Conservation (phyloP, 2,113 vertebrate species). For the Zosterops borbonicus region DNA sequence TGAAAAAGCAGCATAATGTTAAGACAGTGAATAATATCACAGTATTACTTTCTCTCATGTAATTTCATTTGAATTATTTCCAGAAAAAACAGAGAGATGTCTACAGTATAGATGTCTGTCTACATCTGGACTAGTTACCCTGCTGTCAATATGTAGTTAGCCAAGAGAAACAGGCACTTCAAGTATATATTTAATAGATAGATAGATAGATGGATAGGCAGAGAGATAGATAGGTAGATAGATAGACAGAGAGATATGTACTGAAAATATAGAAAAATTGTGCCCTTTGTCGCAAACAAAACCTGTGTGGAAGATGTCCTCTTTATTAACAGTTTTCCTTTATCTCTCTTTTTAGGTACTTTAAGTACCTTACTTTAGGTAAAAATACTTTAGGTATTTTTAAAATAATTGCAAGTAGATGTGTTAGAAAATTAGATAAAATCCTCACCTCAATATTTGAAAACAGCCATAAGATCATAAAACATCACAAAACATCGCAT, state of each 20-base stretch:
- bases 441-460: not conserved
- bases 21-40: not conserved
- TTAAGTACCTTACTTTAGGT: too few relatives aligned
- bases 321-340: not conserved
- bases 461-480: not conserved
- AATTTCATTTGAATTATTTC: not conserved
- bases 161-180: not conserved
- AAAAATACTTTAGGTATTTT: not conserved
- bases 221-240: not conserved
- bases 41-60: not conserved
- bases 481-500: not conserved
- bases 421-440: not conserved
- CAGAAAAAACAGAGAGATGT: not conserved
- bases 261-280: not conserved
- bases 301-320: not conserved
- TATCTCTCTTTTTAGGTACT: not conserved
- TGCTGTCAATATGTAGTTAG: not conserved
- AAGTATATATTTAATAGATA: not conserved
- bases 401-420: not conserved
- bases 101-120: not conserved
- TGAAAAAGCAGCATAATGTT: not conserved
- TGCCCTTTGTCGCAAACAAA: not conserved
- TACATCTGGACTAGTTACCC: not conserved
- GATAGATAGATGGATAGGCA: not conserved
- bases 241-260: not conserved